Percentiles rank a stretch among this genome's conserved stretches.
phyloP scores from a whole-genome alignment of 2,113 vertebrate species.

The Bambusicola thoracicus region DNA sequence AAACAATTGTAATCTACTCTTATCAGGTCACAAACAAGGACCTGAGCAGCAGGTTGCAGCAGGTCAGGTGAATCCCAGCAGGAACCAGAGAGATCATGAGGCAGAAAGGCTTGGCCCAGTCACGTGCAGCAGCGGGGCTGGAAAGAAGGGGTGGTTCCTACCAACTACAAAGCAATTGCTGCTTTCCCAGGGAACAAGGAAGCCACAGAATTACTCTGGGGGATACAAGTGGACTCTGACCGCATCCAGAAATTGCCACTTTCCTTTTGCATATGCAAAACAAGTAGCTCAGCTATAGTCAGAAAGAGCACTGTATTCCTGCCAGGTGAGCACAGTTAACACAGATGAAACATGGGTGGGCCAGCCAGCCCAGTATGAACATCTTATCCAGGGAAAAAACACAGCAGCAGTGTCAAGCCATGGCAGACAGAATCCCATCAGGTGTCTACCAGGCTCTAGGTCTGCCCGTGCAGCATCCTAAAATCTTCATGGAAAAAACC shows the following conservation, averaged over 20 bases:
- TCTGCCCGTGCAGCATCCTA: not conserved
- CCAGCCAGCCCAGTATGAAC: accelerated
- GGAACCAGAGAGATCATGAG: not conserved
- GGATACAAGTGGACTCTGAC: conserved; percentile 33
- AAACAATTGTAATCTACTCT: not conserved
- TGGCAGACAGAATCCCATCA: not conserved
- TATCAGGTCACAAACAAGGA: not conserved
- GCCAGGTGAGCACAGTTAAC: not conserved
- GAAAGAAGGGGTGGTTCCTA: conserved; percentile 18
- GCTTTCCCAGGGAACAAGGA: conserved; percentile 25
- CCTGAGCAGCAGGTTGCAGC: not conserved
- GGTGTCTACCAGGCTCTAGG: not conserved
- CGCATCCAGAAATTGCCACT: conserved; percentile 41
- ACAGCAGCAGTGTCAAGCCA: accelerated
- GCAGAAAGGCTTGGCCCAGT: not conserved
- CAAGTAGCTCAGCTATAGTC: not conserved
- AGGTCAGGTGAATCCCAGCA: not conserved
- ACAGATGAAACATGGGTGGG: accelerated
- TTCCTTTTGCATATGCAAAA: conserved; percentile 26
- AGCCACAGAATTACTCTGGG: conserved; percentile 40
- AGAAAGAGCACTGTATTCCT: not conserved
- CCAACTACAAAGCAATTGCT: not conserved
- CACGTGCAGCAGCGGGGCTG: not conserved
- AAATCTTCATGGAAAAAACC: not conserved
- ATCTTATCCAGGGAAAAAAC: not conserved